These are phyloP conservation scores for Onchidella celtica DNA, from an alignment of 2,888 invertebrate genomes.

Conservation along the genomic window DNA sequence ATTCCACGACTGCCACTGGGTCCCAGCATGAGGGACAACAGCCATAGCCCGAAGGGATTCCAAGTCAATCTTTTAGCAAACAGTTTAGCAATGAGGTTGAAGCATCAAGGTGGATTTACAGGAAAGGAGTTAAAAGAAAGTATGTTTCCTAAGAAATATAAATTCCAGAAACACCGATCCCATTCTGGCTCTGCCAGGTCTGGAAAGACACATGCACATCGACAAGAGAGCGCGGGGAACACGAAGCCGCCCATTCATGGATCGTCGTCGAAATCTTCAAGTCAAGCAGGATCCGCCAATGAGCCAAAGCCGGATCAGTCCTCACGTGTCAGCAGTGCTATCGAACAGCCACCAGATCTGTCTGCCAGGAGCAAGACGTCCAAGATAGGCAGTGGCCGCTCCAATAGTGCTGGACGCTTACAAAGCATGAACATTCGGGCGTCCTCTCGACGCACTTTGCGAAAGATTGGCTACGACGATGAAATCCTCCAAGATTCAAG, in stretches of 20 bases:
- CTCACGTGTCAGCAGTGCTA: not conserved
- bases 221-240: no score
- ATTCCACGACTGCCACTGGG: not conserved
- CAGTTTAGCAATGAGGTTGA: not conserved
- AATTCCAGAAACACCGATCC: no score
- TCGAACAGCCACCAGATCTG: not conserved
- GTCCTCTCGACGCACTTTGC: not conserved
- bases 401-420: not conserved
- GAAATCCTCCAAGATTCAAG: not conserved
- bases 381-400: not conserved
- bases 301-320: not conserved
- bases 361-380: not conserved
- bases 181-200: no score
- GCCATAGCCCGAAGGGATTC: not conserved
- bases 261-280: no score
- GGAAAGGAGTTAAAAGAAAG: no score
- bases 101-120: no score
- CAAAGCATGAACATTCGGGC: not conserved
- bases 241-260: no score
- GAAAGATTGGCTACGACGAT: not conserved
- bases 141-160: no score
- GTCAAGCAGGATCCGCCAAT: no score
- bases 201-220: no score
- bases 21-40: not conserved
- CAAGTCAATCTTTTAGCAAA: not conserved